These are phyloP conservation scores for Popillia japonica DNA, from an alignment of 1,140 invertebrate genomes.

Conservation along the genomic window DNA sequence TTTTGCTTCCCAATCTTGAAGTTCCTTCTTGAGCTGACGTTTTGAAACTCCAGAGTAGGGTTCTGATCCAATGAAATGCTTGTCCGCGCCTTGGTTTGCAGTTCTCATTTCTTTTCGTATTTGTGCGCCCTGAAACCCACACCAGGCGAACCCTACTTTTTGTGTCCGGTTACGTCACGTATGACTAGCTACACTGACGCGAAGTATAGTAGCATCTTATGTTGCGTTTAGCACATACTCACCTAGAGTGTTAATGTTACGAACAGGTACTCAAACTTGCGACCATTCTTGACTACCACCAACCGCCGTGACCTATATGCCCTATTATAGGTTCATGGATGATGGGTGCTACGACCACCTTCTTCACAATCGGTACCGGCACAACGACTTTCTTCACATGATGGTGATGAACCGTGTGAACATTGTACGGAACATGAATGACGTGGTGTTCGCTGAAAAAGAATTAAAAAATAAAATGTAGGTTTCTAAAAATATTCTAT, in stretches of 20 bases:
- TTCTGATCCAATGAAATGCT: no score
- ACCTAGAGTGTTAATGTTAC: constrained; percentile 41
- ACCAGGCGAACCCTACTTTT: no score
- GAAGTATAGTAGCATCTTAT: no score
- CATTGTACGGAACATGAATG: constrained; percentile 71
- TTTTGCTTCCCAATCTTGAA: no score
- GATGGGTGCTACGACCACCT: constrained; percentile 56
- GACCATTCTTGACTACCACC: constrained; percentile 49
- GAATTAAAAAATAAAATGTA: not conserved
- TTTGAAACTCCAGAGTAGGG: no score
- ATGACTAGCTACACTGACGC: no score
- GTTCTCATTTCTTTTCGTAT: no score
- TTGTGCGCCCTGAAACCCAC: no score
- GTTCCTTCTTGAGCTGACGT: no score
- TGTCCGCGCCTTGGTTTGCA: no score
- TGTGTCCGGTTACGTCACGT: no score
- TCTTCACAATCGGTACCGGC: constrained; percentile 61
- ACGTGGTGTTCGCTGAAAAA: constrained; percentile 66
- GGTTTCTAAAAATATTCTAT: no score
- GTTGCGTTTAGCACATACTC: not conserved
- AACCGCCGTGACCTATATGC: constrained; percentile 46
- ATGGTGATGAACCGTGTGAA: constrained; percentile 73
- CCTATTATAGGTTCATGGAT: constrained; percentile 36
- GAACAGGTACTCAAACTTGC: constrained; percentile 43
- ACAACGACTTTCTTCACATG: constrained; percentile 68